Evolutionary conservation across 23 tunicate genomes (phyloP).

Genomic region (Ciona savignyi): DNA sequence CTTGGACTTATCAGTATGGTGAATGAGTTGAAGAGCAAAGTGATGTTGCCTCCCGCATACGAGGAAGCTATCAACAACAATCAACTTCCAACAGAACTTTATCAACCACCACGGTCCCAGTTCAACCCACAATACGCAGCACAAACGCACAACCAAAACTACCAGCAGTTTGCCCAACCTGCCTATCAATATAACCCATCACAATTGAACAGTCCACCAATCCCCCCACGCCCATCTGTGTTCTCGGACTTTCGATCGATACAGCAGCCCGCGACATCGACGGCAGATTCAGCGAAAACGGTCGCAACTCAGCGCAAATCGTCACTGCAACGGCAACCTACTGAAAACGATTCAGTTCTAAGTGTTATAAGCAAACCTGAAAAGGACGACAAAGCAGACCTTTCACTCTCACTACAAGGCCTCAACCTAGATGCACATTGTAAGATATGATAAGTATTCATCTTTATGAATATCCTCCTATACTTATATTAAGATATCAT

Average conservation of each 20-base stretch:
- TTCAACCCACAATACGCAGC: not conserved
- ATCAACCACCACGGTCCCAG: not conserved
- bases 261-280: not conserved
- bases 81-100: not conserved
- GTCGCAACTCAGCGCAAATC: not conserved
- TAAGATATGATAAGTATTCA: constrained; percentile 2
- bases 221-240: not conserved
- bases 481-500: too few species aligned
- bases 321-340: constrained; percentile 29
- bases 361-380: not conserved
- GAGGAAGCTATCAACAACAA: not conserved
- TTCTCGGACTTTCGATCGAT: not conserved
- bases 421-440: constrained; percentile 39
- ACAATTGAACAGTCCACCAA: not conserved
- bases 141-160: not conserved
- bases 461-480: too few species aligned
- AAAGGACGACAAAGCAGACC: not conserved
- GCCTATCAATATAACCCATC: not conserved
- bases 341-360: constrained; percentile 67
- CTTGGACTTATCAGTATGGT: constrained; percentile 33
- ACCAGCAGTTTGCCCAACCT: not conserved
- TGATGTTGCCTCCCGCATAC: constrained; percentile 12
- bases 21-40: constrained; percentile 8
- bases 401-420: constrained; percentile 27
- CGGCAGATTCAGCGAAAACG: not conserved